Conservation (phyloP, 2,113 vertebrate species). For the Hypocryptadius cinnamomeus region DNA sequence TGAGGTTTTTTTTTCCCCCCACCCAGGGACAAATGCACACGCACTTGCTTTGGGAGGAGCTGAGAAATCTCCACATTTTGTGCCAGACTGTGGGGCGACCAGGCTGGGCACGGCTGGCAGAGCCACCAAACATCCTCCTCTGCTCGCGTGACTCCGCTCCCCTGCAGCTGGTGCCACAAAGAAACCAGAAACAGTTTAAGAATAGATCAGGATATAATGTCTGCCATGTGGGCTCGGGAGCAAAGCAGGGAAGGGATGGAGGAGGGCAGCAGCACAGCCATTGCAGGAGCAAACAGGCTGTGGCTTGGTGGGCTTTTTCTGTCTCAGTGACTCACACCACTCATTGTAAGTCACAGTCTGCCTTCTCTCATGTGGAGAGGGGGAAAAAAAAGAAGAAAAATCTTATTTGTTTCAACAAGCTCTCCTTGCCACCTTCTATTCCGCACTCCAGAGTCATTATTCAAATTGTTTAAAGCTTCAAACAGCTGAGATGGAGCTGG, state of each 20-base stretch:
- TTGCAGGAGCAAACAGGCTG: background rate
- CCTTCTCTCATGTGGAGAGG: background rate
- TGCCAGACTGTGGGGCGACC: accelerated
- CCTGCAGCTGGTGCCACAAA: background rate
- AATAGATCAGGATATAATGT: background rate
- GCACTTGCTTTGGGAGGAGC: background rate
- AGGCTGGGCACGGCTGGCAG: background rate
- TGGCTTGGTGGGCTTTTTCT: background rate
- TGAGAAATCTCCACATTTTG: background rate
- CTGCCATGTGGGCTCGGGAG: background rate
- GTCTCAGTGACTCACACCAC: background rate
- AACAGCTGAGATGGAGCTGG: background rate
- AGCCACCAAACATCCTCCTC: background rate
- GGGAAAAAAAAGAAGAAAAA: background rate
- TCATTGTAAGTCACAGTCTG: background rate
- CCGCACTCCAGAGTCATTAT: background rate
- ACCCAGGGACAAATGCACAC: background rate
- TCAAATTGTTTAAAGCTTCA: background rate
- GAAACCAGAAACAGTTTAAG: background rate
- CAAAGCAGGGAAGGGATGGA: conserved; percentile 3
- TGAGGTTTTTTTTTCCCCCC: background rate
- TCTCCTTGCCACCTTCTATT: background rate
- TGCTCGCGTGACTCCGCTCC: background rate
- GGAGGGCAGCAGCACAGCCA: background rate
- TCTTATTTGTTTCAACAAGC: background rate